Base-by-base conservation (phyloP, 2,113 vertebrate genomes). In the Saimiri boliviensis region DNA sequence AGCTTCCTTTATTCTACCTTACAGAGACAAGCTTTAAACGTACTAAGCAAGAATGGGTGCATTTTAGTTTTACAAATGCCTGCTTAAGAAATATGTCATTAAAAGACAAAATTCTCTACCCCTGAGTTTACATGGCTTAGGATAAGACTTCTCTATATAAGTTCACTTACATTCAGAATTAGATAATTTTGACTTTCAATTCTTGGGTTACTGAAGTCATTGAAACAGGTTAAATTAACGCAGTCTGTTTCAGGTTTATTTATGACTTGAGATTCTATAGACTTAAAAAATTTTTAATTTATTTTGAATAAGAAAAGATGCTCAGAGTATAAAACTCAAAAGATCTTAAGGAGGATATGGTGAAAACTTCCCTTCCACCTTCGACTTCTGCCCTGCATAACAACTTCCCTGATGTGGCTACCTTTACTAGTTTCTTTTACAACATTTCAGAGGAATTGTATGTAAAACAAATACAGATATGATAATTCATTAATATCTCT, bases 1-100 rank as follows among this genome's bases (percentile, higher is more conserved):
- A 98, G 97, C 95, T 98, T 98, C 95, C 98, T 99, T 98, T 97
- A 96, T 98, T 98, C 98, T 96, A 96, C 91, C 95, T 97, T 97
- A 79, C 23, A 32, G 96, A 96, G 77, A 90, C 71, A 92, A 68
- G 25, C 89, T 98, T 98, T 96, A 89, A 95, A 97, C 71, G 97
- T 96, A 96, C 71, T 49, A 42, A 96, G 52, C 42, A 93, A 89
- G 66, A 73, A 93, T 68, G 81, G 30, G 17, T 92, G 20, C 52
- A 1, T 84, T 97, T 95, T 93, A 52, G 52, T 87, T 94, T 93
- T 80, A 58, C 13, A 87, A 81, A 93, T 86, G 27, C 70, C 66
- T 81, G 52, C 63, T 81, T 49, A n/a, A 73, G 74, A 90, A 96
- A 73, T 73, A 42, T 56, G 63, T 77, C 76, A 35, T 73, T 91